Percentiles rank a stretch among this genome's conserved stretches.
phyloP scores from a whole-genome alignment of 1,140 invertebrate species.

The Macrocentrus cingulum region DNA sequence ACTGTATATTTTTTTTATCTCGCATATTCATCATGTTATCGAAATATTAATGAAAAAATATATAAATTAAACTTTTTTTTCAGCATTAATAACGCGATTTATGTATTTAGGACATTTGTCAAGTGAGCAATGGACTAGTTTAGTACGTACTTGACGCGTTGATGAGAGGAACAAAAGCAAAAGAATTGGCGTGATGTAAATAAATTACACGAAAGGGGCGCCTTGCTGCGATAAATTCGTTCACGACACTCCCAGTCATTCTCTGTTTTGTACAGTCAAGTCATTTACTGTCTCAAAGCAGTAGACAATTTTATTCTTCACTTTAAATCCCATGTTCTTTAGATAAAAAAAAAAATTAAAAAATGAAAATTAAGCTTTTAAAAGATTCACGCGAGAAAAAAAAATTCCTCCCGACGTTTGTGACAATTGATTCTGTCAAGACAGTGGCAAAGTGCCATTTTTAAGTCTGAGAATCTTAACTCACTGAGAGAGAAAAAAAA shows the following conservation, averaged over 20 bases:
- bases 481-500: not conserved
- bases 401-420: not conserved
- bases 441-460: no score
- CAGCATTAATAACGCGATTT: no score
- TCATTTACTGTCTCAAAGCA: constrained; percentile 44
- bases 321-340: constrained; percentile 1
- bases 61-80: no score
- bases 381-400: not conserved
- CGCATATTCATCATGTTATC: no score
- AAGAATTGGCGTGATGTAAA: constrained; percentile 26
- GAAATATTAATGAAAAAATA: no score
- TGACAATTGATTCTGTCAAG: no score
- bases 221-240: constrained; percentile 46
- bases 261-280: constrained; percentile 38
- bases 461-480: no score
- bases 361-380: not conserved
- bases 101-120: constrained; percentile 24
- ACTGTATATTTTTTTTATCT: no score
- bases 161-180: not conserved
- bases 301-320: constrained; percentile 32
- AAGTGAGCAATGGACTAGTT: constrained; percentile 5
- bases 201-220: constrained; percentile 36
- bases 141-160: no score
- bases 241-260: constrained; percentile 41
- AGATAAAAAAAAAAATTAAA: constrained; percentile 13